Percentiles rank a stretch among this genome's conserved stretches.
These are phyloP conservation scores for Liodrosophila aerea DNA, from an alignment of 2,888 invertebrate species.

Conservation along the genomic window DNA sequence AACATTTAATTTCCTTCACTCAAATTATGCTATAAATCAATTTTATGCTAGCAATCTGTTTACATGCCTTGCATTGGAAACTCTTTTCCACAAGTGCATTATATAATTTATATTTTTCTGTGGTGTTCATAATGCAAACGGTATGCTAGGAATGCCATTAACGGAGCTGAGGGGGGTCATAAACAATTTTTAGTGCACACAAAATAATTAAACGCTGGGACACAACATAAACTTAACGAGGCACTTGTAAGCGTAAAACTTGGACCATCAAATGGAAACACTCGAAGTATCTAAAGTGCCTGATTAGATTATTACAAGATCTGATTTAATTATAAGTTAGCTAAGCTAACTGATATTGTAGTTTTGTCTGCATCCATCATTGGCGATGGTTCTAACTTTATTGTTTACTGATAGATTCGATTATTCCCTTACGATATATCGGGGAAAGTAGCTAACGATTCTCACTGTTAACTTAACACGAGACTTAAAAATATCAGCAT, in stretches of 20 bases:
- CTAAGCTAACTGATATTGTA: too few relatives aligned
- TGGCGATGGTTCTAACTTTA: too few relatives aligned
- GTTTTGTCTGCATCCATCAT: too few relatives aligned
- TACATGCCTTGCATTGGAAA: constrained; percentile 22
- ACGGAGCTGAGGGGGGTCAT: constrained; percentile 5
- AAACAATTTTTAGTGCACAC: constrained; percentile 44
- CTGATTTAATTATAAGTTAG: too few relatives aligned
- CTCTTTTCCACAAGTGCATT: constrained; percentile 23
- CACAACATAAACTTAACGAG: constrained; percentile 42
- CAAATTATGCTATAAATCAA: constrained; percentile 68
- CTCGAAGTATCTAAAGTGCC: constrained; percentile 4
- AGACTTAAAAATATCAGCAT: too few relatives aligned
- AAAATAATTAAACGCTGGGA: constrained; percentile 43
- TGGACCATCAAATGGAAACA: constrained; percentile 20
- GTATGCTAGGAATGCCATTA: constrained; percentile 41
- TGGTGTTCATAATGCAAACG: constrained; percentile 40
- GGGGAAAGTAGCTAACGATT: too few relatives aligned
- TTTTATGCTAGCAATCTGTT: constrained; percentile 41
- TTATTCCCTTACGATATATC: too few relatives aligned
- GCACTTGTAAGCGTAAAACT: constrained; percentile 33
- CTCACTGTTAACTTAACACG: too few relatives aligned
- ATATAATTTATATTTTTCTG: constrained; percentile 13
- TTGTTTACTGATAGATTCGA: too few relatives aligned
- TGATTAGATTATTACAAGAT: neutral
- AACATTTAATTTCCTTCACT: constrained; percentile 46